Conservation (phyloP, 92 coral and sea anemone species). For the Scolanthus callimorphus region DNA sequence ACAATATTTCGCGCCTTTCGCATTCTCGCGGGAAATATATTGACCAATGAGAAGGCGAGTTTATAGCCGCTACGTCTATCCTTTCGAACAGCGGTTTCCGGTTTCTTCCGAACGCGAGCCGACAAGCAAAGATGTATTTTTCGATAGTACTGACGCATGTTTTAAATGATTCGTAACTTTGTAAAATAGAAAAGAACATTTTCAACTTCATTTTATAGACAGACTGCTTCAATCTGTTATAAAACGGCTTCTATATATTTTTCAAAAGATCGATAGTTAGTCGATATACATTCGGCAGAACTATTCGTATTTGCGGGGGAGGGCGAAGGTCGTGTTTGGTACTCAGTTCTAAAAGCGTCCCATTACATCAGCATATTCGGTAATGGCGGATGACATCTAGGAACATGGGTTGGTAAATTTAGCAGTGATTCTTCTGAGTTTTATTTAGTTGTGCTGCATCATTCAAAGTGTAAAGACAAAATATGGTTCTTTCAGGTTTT, state of each 20-base stretch:
- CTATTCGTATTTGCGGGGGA: slow-evolving; percentile 5
- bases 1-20: slow-evolving; percentile 25
- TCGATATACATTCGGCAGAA: slow-evolving; percentile 14
- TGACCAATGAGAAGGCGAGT: slow-evolving; percentile 67
- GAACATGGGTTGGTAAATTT: slow-evolving; percentile 65
- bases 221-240: too few species aligned
- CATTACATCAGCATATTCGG: slow-evolving; percentile 40
- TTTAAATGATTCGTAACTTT: too few species aligned
- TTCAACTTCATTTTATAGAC: too few species aligned
- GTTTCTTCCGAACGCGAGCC: not conserved
- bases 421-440: slow-evolving; percentile 27
- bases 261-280: too few species aligned
- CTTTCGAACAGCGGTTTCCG: not conserved
- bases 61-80: too few species aligned
- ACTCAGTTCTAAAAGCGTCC: slow-evolving; percentile 20
- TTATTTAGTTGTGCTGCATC: slow-evolving; percentile 15
- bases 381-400: slow-evolving; percentile 59
- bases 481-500: slow-evolving; percentile 69
- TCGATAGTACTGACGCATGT: too few species aligned
- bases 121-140: not conserved
- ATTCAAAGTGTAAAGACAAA: slow-evolving; percentile 28
- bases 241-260: too few species aligned
- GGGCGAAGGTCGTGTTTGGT: not conserved
- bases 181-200: too few species aligned
- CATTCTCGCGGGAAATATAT: slow-evolving; percentile 61